These are phyloP conservation scores for Dipodomys spectabilis DNA, from an alignment of 2,113 vertebrate species.

Conservation along the genomic window DNA sequence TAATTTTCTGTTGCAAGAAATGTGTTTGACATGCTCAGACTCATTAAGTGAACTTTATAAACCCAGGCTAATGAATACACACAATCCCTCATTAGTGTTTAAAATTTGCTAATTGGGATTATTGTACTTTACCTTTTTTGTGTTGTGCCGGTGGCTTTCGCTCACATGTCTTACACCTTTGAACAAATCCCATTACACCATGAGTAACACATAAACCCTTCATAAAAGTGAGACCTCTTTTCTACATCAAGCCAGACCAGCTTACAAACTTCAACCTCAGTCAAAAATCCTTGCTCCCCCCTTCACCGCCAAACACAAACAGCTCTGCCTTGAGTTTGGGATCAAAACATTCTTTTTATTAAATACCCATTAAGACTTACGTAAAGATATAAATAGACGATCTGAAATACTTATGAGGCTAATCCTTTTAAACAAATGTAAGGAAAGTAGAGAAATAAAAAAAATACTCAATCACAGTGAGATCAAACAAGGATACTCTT, in stretches of 20 bases:
- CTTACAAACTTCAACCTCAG: not conserved
- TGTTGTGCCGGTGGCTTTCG: not conserved
- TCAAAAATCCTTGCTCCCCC: not conserved
- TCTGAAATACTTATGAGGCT: not conserved
- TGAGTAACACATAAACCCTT: not conserved
- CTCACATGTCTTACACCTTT: conserved; percentile 31
- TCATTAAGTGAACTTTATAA: not conserved
- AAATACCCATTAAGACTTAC: conserved; percentile 38
- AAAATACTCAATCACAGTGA: too few relatives aligned
- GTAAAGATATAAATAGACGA: not conserved
- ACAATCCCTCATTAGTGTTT: not conserved
- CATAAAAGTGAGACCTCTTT: not conserved
- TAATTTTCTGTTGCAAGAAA: not conserved
- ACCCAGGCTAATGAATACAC: not conserved
- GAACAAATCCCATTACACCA: not conserved
- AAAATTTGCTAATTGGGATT: conserved; percentile 25
- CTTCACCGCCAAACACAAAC: not conserved
- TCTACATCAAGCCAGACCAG: not conserved
- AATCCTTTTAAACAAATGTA: not conserved
- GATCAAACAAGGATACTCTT: too few relatives aligned
- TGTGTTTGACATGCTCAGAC: conserved; percentile 1
- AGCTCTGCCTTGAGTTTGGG: not conserved
- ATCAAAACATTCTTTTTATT: not conserved
- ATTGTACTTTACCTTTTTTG: not conserved
- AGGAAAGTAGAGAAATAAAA: not conserved